Base-by-base conservation (phyloP, 2,888 invertebrate species). In the Polylopha cassiicola region DNA sequence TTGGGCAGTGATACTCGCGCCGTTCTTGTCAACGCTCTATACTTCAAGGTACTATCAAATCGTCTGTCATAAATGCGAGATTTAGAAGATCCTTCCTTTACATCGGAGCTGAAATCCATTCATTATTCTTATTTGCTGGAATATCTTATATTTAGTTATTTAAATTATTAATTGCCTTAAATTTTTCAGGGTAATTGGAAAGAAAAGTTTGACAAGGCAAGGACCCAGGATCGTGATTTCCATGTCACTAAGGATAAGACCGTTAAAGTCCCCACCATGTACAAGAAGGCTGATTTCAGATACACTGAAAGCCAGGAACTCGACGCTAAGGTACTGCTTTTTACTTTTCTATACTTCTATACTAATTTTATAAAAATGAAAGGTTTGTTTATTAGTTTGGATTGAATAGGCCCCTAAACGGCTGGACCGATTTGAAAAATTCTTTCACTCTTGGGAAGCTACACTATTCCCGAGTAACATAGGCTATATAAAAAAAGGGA, bases 11-110 rank as follows among this genome's bases (percentile, higher is more conserved):
- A 59, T 0, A 93, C 94, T 0, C 79, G 88, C 23, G 75, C 92
- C 46, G 88, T 95, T 1, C 86, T 96, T 4, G 89, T 94, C 1
- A 96, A 95, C 67, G 95, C 95, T 0, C 89, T 96, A 26, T 94
- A 95, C 65, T 96, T 96, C 75, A 95, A 95, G 81, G 89, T 87
- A 57, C 46, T n/a, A n/a, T 10, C 16, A 31, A 28, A 8, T 11
- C 6, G 13, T 31, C 11, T 11, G 16, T 17, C 4, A 17, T 18
- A n/a, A n/a, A n/a, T n/a, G n/a, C n/a, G n/a, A n/a, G n/a, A n/a
- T n/a, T n/a, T n/a, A n/a, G n/a, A n/a, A n/a, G n/a, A n/a, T n/a
- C n/a, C n/a, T n/a, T n/a, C n/a, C n/a, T n/a, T n/a, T n/a, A n/a
- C n/a, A n/a, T n/a, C n/a, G n/a, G n/a, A n/a, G n/a, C n/a, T n/a